Conservation (phyloP, 2,797 vertebrate species). For the Scolopax rusticola region DNA sequence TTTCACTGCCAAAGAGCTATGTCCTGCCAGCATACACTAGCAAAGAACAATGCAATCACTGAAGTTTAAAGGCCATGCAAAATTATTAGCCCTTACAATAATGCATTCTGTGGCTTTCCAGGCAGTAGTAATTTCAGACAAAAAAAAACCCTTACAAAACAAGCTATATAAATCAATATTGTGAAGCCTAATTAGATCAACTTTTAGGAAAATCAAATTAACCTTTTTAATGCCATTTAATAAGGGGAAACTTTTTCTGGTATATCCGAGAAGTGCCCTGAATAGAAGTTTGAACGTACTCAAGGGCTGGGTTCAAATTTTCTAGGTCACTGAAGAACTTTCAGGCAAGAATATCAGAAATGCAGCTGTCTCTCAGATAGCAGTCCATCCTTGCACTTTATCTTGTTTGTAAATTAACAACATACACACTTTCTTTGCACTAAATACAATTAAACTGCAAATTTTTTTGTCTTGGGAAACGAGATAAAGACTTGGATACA, state of each 20-base stretch:
- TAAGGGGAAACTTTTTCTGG: neutral
- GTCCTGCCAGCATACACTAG: neutral
- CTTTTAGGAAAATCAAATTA: neutral
- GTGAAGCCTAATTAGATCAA: neutral
- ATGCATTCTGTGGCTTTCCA: neutral
- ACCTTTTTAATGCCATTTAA: neutral
- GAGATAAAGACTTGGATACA: neutral
- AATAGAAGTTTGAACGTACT: neutral
- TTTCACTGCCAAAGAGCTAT: neutral
- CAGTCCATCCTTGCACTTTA: neutral
- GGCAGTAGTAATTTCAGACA: neutral
- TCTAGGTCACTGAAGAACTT: neutral
- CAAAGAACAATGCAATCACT: neutral
- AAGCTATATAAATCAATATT: neutral
- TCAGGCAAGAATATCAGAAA: neutral
- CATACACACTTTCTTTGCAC: neutral
- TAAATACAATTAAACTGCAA: neutral
- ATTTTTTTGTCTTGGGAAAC: neutral
- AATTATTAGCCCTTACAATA: neutral
- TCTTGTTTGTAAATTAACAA: neutral
- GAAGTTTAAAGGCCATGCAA: neutral
- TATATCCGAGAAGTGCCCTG: neutral
- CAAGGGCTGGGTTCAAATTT: neutral
- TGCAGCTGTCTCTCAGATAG: fast-evolving
- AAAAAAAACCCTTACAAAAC: neutral